Evolutionary conservation across 1,140 invertebrate species (phyloP), one percentile per base, ranked within the genome.

Genomic region (Drosophila murphyi): DNA sequence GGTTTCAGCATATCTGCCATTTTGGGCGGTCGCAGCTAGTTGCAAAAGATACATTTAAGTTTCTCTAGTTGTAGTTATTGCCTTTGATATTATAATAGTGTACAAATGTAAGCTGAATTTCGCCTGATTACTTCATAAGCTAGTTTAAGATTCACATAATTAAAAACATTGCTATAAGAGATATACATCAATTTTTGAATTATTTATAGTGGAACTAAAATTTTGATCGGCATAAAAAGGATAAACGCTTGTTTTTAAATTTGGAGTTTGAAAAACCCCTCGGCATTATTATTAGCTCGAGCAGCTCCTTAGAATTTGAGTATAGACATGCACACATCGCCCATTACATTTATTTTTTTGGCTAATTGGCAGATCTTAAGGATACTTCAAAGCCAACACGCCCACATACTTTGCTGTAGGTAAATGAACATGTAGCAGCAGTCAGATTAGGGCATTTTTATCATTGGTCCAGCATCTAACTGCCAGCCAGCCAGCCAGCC

Each of bases 1-100:
- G 82, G 89, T 7, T 92, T 92, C 48, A 92, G 85, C 47, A 92
- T 92, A 59, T 92, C 91, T 6, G 91, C 91, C 54, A 92, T 92
- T 20, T 74, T 92, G 39, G 91, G 89, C 10, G 88, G 88, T 28
- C 71, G 78, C 47, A 90, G 81, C 43, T 92, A 92, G 60, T 51
- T n/a, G 31, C 31, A 7, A 3, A 43, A 3, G 8, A 6, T 64
- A 4, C 2, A 35, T 47, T 34, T 35, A 29, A 47, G 4, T 34
- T 28, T 4, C n/a, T 51, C 32, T 20, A n/a, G 7, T 32, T 39
- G 39, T 35, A 59, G 20, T 55, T 39, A 48, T 57, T 71, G 32
- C 52, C 37, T 35, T 67, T 61, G 67, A 65, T 75, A 64, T 64
- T 64, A 68, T 31, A 7, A 50, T 39, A 37, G 2, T 51, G 65